These are phyloP conservation scores for Charanyca ferruginea DNA, from an alignment of 2,888 invertebrate genomes.

Conservation along the genomic window DNA sequence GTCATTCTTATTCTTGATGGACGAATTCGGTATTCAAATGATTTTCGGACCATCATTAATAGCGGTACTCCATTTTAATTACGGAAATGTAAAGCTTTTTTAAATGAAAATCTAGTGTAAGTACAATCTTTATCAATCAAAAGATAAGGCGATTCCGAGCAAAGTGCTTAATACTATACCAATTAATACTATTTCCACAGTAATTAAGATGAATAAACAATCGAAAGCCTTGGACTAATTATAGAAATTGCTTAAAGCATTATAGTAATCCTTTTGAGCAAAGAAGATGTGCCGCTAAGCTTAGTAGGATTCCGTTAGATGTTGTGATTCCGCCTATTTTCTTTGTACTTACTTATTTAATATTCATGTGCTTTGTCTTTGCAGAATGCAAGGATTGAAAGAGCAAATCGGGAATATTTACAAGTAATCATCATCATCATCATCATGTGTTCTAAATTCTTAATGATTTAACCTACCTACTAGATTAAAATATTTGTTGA, in stretches of 20 bases:
- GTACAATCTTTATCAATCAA: background rate
- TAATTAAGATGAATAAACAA: constrained; percentile 15
- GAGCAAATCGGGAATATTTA: background rate
- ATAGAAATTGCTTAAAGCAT: constrained; percentile 3
- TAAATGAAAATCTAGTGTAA: background rate
- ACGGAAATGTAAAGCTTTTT: background rate
- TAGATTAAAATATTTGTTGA: constrained; percentile 1
- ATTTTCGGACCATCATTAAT: background rate
- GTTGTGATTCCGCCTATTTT: background rate
- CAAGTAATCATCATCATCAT: background rate
- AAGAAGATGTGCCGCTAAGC: constrained; percentile 6
- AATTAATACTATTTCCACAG: background rate
- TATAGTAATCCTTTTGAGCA: constrained; percentile 16
- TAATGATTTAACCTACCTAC: too few species aligned
- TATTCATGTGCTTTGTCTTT: background rate
- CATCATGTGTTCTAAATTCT: too few species aligned
- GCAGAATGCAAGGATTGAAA: background rate
- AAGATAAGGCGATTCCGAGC: background rate
- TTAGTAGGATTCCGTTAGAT: constrained; percentile 1
- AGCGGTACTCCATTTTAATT: background rate
- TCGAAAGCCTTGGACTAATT: constrained; percentile 22
- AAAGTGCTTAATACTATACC: constrained; percentile 3
- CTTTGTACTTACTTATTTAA: background rate
- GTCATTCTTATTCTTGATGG: too few species aligned
- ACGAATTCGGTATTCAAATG: background rate